Evolutionary conservation across 2,888 invertebrate genomes (phyloP), one percentile per base, ranked within the genome.

Genomic region (Eupithecia dodoneata): DNA sequence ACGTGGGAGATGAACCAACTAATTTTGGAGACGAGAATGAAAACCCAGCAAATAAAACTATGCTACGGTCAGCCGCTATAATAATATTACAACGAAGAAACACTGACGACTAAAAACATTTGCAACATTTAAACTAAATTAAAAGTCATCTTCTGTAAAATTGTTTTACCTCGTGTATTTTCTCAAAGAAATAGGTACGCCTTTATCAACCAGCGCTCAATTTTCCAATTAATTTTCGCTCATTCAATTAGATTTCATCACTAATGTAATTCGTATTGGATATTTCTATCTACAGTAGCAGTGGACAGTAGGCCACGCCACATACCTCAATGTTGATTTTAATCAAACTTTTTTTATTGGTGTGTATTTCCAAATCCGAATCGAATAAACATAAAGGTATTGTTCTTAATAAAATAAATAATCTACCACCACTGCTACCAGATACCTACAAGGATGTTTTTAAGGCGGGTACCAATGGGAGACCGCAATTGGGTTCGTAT

Each of bases 11-110:
- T 59, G 59, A 9, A 18, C 9, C 4, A 7, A 10, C 10, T 9
- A 18, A 18, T 18, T 9, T 3, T 59, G 9, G 10, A 18, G n/a
- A 9, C 9, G 10, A 59, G 18, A 18, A 18, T 30, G 30, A 30
- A 59, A 59, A 59, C 2, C 30, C 30, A 30, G 63, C 9, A 63
- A 63, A 63, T 63, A 63, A 63, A 30, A 63, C 63, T 4, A 63
- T 63, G 30, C 30, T 63, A 63, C 63, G 63, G 63, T 63, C 63
- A 30, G 63, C 63, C 30, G 30, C 63, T 12, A 63, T 63, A 63
- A 63, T 63, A 63, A 63, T 63, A 30, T 30, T 63, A 63, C 63
- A 63, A 63, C n/a, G 63, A 63, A 63, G 63, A 63, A 30, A 63
- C 63, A 12, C 18, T 18, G 59, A 63, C 30, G 12, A 63, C 10